These are phyloP conservation scores for Agapornis roseicollis DNA, from an alignment of 2,113 vertebrate genomes.

Conservation along the genomic window DNA sequence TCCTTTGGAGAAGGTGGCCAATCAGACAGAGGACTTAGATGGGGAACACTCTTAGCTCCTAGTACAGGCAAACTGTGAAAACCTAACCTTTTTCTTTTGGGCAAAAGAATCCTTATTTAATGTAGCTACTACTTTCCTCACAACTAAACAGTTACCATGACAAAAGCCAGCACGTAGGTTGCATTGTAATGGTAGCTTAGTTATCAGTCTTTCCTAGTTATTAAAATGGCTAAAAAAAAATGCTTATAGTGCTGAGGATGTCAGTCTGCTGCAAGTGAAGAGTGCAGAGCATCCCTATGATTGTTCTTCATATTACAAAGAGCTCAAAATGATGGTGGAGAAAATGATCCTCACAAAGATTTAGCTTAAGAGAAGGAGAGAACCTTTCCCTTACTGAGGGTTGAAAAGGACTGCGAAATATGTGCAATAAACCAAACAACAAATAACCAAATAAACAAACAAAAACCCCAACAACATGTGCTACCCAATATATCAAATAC, in stretches of 20 bases:
- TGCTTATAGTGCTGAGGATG: background rate
- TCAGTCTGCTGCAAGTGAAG: background rate
- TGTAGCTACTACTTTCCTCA: background rate
- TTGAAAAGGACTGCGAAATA: background rate
- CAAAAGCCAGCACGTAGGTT: background rate
- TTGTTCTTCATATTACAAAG: background rate
- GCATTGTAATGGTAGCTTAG: background rate
- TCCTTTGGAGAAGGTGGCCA: background rate
- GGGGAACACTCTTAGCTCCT: background rate
- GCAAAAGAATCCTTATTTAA: background rate
- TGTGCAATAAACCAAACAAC: background rate
- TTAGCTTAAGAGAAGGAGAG: background rate
- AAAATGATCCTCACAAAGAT: background rate
- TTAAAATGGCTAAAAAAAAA: background rate
- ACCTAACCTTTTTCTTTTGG: background rate
- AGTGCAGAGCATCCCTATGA: background rate
- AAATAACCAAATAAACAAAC: background rate
- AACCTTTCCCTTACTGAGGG: background rate
- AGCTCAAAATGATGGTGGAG: background rate
- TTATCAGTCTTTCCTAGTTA: background rate
- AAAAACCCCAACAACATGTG: background rate
- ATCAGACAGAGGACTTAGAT: background rate
- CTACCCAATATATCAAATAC: background rate
- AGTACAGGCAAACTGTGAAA: background rate
- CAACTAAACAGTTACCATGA: background rate